Conservation (phyloP, 2,797 vertebrate genomes). For the Gadopsis bispinosus region DNA sequence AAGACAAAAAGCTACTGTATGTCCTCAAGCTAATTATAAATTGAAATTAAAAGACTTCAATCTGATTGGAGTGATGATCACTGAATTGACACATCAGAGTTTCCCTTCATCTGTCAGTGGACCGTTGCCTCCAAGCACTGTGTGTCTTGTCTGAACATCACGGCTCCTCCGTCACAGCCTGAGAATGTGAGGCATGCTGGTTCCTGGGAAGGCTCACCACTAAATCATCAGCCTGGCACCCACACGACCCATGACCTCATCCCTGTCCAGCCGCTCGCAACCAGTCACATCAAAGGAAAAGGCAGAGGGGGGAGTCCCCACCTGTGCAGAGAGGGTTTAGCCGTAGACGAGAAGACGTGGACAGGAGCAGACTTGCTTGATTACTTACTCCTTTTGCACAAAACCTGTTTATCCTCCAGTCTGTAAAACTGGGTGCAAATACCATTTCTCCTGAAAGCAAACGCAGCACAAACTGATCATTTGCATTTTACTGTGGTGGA, state of each 20-base stretch:
- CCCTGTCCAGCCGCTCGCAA: conserved; percentile 36
- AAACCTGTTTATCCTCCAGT: conserved; percentile 20
- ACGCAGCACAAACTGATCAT: conserved; percentile 26
- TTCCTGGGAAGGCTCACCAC: conserved; percentile 46
- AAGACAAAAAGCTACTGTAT: not conserved
- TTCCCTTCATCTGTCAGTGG: not conserved
- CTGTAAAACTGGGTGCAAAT: conserved; percentile 19
- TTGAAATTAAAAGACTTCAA: not conserved
- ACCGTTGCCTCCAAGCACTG: conserved; percentile 13
- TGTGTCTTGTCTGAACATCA: conserved; percentile 27
- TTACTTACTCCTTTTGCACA: conserved; percentile 22
- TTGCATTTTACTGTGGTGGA: conserved; percentile 45
- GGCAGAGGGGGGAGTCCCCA: not conserved
- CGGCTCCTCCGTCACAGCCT: conserved; percentile 47
- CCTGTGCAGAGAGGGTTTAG: conserved; percentile 4
- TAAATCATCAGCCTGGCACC: conserved; percentile 59
- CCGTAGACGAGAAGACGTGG: conserved; percentile 16
- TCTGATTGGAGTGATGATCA: not conserved
- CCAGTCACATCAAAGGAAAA: conserved; percentile 47
- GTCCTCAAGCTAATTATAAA: not conserved
- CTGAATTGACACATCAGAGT: not conserved
- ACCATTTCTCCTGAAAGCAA: conserved; percentile 34
- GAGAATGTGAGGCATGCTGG: conserved; percentile 70
- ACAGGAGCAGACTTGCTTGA: conserved; percentile 30
- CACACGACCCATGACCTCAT: conserved; percentile 58